phyloP scores from a whole-genome alignment of 1,140 invertebrate genomes.

The Heterodera carotae region DNA sequence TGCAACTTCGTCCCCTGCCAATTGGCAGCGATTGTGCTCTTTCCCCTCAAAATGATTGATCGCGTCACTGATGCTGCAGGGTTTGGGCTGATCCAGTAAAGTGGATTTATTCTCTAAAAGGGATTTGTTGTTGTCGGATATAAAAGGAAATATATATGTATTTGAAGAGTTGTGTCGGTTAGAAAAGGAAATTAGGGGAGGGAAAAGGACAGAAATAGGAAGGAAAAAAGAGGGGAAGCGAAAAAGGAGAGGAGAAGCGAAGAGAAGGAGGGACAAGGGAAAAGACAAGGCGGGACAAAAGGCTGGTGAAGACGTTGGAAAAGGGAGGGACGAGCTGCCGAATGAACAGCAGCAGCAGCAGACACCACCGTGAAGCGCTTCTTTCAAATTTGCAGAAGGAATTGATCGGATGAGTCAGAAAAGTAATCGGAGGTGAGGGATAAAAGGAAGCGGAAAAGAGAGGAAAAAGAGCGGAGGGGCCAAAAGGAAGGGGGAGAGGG shows the following conservation, averaged over 20 bases:
- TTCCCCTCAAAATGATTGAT: constrained; percentile 20
- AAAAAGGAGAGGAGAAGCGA: neutral
- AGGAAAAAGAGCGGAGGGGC: neutral
- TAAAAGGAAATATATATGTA: neutral
- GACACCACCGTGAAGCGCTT: neutral
- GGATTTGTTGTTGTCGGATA: neutral
- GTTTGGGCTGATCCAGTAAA: neutral
- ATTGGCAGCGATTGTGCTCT: constrained; percentile 19
- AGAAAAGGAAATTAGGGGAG: neutral
- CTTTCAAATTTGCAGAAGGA: neutral
- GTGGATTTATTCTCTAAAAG: neutral
- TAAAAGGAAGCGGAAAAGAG: neutral
- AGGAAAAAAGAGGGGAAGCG: neutral
- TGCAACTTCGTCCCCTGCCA: neutral
- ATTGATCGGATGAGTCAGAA: constrained; percentile 7
- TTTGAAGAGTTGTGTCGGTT: neutral
- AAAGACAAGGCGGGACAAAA: no score
- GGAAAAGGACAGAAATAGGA: neutral
- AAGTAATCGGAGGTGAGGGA: neutral
- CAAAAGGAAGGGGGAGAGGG: neutral
- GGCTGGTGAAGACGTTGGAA: no score
- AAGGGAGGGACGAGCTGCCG: neutral
- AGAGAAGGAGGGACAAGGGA: neutral
- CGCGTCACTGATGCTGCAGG: constrained; percentile 7
- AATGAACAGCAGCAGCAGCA: neutral